These are phyloP conservation scores for Drosophila ohnishii DNA, from an alignment of 1,140 invertebrate genomes.

Conservation along the genomic window DNA sequence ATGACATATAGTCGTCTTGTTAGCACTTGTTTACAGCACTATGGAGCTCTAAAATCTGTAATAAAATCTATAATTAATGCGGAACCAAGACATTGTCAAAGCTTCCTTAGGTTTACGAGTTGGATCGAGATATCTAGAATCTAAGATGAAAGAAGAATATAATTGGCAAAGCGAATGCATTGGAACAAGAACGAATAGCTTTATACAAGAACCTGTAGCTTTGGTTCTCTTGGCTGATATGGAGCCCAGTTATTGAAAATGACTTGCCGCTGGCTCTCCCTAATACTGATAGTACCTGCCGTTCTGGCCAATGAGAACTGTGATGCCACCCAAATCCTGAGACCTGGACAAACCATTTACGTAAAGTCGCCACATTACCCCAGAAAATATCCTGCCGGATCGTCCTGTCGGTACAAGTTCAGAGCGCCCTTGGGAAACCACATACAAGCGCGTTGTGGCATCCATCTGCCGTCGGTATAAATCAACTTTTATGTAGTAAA, in stretches of 20 bases:
- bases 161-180: background rate
- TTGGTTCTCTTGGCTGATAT: too few species aligned
- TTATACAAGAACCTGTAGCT: too few species aligned
- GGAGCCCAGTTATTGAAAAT: too few species aligned
- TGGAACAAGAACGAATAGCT: background rate
- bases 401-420: too few species aligned
- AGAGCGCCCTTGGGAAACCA: too few species aligned
- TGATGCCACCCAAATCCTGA: background rate
- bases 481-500: background rate
- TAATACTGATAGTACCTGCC: background rate
- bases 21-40: too few species aligned
- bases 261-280: too few species aligned
- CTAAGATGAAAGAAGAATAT: too few species aligned
- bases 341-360: background rate
- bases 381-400: background rate
- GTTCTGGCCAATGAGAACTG: background rate
- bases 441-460: background rate
- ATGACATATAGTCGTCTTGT: too few species aligned
- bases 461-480: background rate
- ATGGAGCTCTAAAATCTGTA: too few species aligned
- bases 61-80: too few species aligned
- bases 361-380: background rate
- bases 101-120: too few species aligned
- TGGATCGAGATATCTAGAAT: background rate
- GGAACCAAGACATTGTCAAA: slow-evolving; percentile 1